Percentiles rank a stretch among this genome's conserved stretches.
Evolutionary conservation across 2,113 vertebrate genomes (phyloP).

Genomic region (Prolemur simus): DNA sequence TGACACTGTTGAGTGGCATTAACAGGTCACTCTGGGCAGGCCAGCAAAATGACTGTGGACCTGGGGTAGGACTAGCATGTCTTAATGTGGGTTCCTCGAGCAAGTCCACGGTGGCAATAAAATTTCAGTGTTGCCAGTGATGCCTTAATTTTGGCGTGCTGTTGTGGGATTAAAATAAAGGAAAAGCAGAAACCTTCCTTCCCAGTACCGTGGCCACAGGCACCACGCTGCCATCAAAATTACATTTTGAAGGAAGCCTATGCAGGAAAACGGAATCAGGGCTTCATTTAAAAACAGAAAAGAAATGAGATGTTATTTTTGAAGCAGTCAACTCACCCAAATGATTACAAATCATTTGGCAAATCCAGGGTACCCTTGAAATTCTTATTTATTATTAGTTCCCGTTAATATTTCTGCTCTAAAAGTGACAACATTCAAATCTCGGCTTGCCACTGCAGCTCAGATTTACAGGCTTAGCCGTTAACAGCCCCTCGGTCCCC

Average conservation of each 20-base stretch:
- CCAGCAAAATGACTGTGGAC: not conserved
- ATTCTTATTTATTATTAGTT: constrained; percentile 39
- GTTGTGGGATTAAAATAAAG: constrained; percentile 47
- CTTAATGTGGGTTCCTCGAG: not conserved
- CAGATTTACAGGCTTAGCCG: not conserved
- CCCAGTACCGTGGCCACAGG: constrained; percentile 43
- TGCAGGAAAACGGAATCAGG: not conserved
- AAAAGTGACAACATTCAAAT: not conserved
- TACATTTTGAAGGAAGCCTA: constrained; percentile 45
- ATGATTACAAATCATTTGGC: constrained; percentile 52
- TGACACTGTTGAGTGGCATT: not conserved
- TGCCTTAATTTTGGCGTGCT: not conserved
- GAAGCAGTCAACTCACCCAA: constrained; percentile 6
- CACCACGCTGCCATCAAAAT: constrained; percentile 39
- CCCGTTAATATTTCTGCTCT: constrained; percentile 38
- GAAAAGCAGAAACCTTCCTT: constrained; percentile 1
- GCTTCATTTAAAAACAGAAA: constrained; percentile 29
- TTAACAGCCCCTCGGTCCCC: not conserved
- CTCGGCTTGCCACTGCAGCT: not conserved
- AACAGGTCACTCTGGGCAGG: constrained; percentile 9
- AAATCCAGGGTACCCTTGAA: not conserved
- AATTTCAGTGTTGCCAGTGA: constrained; percentile 15
- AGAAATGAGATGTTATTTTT: constrained; percentile 63
- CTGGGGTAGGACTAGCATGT: not conserved
- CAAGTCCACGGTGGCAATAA: not conserved